Conservation (phyloP, 2,113 vertebrate species). For the Marmota flaviventris region DNA sequence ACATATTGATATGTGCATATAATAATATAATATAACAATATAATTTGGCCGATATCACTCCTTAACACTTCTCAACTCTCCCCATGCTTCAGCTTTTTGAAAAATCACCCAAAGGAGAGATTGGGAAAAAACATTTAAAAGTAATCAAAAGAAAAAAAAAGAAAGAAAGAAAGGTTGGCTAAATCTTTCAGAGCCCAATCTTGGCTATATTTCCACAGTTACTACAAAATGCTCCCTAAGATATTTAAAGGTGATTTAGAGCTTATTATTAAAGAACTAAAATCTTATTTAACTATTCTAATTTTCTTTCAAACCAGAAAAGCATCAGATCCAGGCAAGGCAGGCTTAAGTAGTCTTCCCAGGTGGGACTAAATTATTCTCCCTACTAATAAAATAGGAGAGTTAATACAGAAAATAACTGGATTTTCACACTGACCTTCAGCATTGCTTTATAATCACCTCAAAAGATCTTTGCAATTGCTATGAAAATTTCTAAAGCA, state of each 20-base stretch:
- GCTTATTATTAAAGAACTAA: neutral
- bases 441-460: neutral
- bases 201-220: neutral
- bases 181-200: neutral
- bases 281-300: constrained; percentile 5
- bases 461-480: constrained; percentile 14
- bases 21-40: too few species aligned
- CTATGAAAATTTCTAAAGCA: constrained; percentile 71
- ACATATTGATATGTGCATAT: too few species aligned
- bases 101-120: constrained; percentile 12
- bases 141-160: constrained; percentile 43
- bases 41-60: too few species aligned
- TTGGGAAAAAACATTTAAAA: neutral
- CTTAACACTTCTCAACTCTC: too few species aligned
- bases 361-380: constrained; percentile 34
- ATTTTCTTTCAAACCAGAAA: constrained; percentile 32
- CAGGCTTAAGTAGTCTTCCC: neutral
- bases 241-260: neutral
- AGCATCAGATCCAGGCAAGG: neutral
- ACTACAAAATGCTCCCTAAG: neutral
- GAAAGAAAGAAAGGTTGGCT: neutral
- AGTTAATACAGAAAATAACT: constrained; percentile 7
- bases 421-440: constrained; percentile 32
- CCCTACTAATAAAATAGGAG: neutral
- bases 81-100: neutral